A percentile compares a stretch with the other conserved stretches of the same genome.
Evolutionary conservation across 2,113 vertebrate species (phyloP).

Genomic region (Crypturellus undulatus): DNA sequence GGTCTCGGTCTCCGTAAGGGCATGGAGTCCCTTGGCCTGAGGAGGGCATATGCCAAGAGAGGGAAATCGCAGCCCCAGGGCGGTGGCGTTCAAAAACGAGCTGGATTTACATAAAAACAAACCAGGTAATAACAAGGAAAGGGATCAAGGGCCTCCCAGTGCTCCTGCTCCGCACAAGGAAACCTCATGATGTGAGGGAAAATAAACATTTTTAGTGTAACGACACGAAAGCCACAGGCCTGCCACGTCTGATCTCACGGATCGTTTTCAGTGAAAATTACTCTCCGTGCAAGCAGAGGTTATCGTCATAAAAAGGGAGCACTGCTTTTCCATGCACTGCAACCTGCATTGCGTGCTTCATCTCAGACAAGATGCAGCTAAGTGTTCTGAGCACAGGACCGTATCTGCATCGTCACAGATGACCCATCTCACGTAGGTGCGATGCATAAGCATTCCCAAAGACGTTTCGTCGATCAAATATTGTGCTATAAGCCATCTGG

Average conservation of each 20-base stretch:
- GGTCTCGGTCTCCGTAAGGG: not conserved
- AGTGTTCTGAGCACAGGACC: not conserved
- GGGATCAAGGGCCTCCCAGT: not conserved
- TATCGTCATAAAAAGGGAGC: not conserved
- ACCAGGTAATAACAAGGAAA: not conserved
- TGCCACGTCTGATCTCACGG: not conserved
- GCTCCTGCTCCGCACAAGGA: not conserved
- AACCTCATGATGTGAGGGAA: not conserved
- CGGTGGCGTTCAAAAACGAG: not conserved
- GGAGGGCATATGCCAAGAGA: not conserved
- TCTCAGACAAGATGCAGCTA: not conserved
- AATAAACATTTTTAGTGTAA: not conserved
- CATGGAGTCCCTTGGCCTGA: not conserved
- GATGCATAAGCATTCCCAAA: constrained; percentile 8
- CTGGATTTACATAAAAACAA: not conserved
- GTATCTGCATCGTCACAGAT: not conserved
- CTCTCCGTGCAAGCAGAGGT: rapidly evolving
- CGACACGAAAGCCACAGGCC: not conserved
- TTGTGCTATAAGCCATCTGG: constrained; percentile 28
- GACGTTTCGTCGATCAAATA: not conserved
- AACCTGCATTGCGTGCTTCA: rapidly evolving
- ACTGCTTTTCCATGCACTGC: not conserved
- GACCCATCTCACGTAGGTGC: not conserved
- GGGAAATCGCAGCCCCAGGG: not conserved
- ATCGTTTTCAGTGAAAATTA: not conserved